A percentile compares a stretch with the other conserved stretches of the same genome.
These are phyloP conservation scores for Macrobrachium rosenbergii DNA, from an alignment of 1,140 invertebrate species.

Conservation along the genomic window DNA sequence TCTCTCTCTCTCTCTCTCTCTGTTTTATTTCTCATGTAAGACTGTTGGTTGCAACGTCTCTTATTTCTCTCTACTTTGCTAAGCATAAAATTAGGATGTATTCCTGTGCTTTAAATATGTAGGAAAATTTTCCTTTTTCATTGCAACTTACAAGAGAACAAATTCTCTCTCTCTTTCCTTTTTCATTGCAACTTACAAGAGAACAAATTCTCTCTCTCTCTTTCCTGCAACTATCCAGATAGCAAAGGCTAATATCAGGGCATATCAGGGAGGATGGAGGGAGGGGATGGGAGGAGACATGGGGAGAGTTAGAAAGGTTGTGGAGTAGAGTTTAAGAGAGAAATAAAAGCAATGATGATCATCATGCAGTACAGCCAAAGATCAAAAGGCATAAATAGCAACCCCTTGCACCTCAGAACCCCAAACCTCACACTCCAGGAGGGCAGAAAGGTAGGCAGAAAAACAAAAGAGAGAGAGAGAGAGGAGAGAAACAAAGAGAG, in stretches of 20 bases:
- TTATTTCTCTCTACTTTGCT: too few species aligned
- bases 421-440: too few species aligned
- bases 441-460: too few species aligned
- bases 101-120: neutral
- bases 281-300: neutral
- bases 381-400: too few species aligned
- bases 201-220: neutral
- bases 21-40: too few species aligned
- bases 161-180: neutral
- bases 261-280: neutral
- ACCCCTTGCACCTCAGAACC: too few species aligned
- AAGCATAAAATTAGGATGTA: neutral
- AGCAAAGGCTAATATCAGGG: neutral
- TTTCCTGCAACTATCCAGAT: neutral
- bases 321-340: neutral
- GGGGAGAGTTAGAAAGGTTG: neutral
- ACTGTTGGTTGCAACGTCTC: too few species aligned
- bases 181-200: neutral
- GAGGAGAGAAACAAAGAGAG: slow-evolving; percentile 32
- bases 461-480: slow-evolving; percentile 28
- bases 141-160: neutral
- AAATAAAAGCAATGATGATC: neutral
- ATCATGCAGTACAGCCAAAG: too few species aligned
- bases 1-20: too few species aligned
- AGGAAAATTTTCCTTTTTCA: neutral